Conservation (phyloP, 2,113 vertebrate species). For the Rallus limicola region DNA sequence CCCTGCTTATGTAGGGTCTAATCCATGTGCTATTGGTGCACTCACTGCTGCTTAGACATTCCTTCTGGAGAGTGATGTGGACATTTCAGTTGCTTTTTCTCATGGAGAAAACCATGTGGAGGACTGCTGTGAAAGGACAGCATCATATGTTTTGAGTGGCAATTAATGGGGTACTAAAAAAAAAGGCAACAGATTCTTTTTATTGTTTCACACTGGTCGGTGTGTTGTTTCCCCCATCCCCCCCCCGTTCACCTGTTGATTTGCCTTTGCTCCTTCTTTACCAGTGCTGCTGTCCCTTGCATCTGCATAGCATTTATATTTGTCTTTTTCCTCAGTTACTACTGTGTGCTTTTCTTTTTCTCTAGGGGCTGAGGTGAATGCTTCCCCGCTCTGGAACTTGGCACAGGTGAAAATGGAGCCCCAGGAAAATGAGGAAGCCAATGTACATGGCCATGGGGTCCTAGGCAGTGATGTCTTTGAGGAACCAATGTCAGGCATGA, state of each 20-base stretch:
- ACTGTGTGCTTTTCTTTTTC: not conserved
- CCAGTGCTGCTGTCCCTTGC: not conserved
- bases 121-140: not conserved
- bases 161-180: not conserved
- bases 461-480: conserved; percentile 93
- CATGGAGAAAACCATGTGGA: not conserved
- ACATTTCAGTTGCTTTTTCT: not conserved
- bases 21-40: not conserved
- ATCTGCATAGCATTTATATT: not conserved
- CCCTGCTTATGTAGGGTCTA: not conserved
- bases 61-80: not conserved
- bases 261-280: not conserved
- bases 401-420: conserved; percentile 96
- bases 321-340: not conserved
- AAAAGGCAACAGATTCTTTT: not conserved
- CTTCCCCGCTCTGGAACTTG: conserved; percentile 92
- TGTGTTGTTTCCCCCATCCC: not conserved
- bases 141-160: not conserved
- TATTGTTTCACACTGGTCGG: not conserved
- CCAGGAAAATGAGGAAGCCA: conserved; percentile 90
- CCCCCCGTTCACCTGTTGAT: not conserved
- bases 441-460: conserved; percentile 83
- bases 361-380: conserved; percentile 85
- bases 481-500: conserved; percentile 98
- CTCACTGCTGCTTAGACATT: not conserved